Evolutionary conservation across 1,140 invertebrate genomes (phyloP).

Genomic region (Zaprionus vittiger): DNA sequence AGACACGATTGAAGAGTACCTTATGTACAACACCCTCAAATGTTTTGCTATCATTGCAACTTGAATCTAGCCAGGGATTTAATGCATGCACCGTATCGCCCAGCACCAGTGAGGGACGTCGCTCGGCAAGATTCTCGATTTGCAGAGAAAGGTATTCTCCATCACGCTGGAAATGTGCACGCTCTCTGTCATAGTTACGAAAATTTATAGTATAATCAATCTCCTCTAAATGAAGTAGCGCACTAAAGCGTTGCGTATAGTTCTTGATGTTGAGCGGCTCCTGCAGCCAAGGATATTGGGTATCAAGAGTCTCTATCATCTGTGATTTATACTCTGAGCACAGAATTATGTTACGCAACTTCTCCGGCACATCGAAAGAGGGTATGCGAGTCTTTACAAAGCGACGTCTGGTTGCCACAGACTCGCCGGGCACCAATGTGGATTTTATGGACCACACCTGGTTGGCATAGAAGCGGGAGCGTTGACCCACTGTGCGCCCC

Average conservation of each 20-base stretch:
- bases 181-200: conserved; percentile 89
- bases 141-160: conserved; percentile 90
- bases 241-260: conserved; percentile 88
- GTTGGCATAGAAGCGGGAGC: conserved; percentile 64
- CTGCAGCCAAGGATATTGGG: conserved; percentile 84
- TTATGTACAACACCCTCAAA: conserved; percentile 94
- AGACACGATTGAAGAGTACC: conserved; percentile 88
- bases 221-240: conserved; percentile 92
- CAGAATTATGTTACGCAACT: conserved; percentile 85
- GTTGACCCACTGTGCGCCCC: conserved; percentile 38
- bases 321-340: conserved; percentile 79
- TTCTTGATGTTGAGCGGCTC: conserved; percentile 85
- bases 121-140: conserved; percentile 92
- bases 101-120: conserved; percentile 92
- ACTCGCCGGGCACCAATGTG: conserved; percentile 86
- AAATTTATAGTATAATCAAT: conserved; percentile 88
- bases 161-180: conserved; percentile 87
- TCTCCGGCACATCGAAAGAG: conserved; percentile 86
- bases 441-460: conserved; percentile 71
- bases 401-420: conserved; percentile 84
- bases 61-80: conserved; percentile 81
- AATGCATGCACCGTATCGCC: conserved; percentile 90
- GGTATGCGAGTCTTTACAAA: conserved; percentile 84
- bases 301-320: conserved; percentile 64
- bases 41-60: conserved; percentile 14